Conservation (phyloP, 2,888 invertebrate species). For the Patella pellucida region DNA sequence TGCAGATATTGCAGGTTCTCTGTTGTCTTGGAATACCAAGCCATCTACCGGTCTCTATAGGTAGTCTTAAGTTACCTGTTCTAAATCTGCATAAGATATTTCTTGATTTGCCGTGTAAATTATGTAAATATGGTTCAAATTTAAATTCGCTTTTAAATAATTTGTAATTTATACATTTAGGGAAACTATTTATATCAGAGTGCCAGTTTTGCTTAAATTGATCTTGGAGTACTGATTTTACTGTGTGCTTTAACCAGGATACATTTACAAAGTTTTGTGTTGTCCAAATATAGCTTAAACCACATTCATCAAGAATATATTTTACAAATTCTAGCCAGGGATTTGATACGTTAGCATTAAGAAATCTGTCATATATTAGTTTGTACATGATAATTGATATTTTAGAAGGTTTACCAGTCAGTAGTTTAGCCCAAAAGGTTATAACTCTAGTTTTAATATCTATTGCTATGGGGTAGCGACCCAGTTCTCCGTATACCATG, state of each 20-base stretch:
- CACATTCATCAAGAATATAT: background rate
- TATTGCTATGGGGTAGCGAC: background rate
- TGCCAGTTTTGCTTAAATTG: background rate
- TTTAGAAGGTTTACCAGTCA: background rate
- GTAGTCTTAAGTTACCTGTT: slow-evolving; percentile 4
- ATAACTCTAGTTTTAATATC: background rate
- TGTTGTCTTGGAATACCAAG: background rate
- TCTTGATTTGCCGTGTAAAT: background rate
- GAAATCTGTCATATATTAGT: background rate
- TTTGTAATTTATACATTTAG: background rate
- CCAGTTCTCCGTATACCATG: slow-evolving; percentile 6
- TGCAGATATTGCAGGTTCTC: slow-evolving; percentile 7
- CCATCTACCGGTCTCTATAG: slow-evolving; percentile 9
- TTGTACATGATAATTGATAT: background rate
- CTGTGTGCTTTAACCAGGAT: background rate
- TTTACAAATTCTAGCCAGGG: background rate
- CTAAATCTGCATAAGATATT: slow-evolving; percentile 7
- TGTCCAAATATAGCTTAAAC: background rate
- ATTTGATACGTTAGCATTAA: background rate
- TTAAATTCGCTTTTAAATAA: background rate
- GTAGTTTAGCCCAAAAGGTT: background rate
- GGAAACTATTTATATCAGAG: background rate
- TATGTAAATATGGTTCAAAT: background rate
- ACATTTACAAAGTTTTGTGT: background rate
- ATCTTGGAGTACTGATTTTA: background rate